A percentile compares a stretch with the other conserved stretches of the same genome.
These are phyloP conservation scores for Plusia festucae DNA, from an alignment of 2,888 invertebrate genomes.

Conservation along the genomic window DNA sequence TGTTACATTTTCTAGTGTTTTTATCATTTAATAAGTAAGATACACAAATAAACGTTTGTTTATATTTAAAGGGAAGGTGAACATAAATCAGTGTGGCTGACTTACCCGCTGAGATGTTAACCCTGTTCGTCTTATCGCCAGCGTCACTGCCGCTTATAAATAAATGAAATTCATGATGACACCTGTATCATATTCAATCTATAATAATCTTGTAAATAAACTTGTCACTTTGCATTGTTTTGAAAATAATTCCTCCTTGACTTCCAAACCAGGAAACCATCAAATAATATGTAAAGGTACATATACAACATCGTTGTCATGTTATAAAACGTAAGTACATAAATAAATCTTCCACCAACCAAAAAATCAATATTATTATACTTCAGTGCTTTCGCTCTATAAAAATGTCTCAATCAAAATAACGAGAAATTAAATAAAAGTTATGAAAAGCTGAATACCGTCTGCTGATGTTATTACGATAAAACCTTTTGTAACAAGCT, in stretches of 20 bases:
- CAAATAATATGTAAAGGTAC: too few species aligned
- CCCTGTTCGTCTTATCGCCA: not conserved
- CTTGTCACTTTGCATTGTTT: too few species aligned
- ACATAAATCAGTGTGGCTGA: conserved; percentile 48
- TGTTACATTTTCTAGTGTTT: not conserved
- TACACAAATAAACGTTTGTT: conserved; percentile 48
- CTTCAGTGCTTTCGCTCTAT: not conserved
- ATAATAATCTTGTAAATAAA: not conserved
- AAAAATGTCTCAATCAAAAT: not conserved
- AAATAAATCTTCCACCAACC: too few species aligned
- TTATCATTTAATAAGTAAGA: not conserved
- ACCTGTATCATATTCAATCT: not conserved
- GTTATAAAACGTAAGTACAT: too few species aligned
- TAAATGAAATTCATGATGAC: not conserved
- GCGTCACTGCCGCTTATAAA: not conserved
- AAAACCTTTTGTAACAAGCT: not conserved
- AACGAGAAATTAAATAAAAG: not conserved
- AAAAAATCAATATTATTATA: too few species aligned
- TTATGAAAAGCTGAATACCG: conserved; percentile 1
- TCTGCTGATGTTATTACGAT: conserved; percentile 8
- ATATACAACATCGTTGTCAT: too few species aligned
- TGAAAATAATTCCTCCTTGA: too few species aligned
- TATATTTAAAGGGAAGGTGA: conserved; percentile 44
- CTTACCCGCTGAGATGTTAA: too few species aligned
- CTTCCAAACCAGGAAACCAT: too few species aligned